Conservation (phyloP, 2,113 vertebrate species). For the Notarius quadriscutis region DNA sequence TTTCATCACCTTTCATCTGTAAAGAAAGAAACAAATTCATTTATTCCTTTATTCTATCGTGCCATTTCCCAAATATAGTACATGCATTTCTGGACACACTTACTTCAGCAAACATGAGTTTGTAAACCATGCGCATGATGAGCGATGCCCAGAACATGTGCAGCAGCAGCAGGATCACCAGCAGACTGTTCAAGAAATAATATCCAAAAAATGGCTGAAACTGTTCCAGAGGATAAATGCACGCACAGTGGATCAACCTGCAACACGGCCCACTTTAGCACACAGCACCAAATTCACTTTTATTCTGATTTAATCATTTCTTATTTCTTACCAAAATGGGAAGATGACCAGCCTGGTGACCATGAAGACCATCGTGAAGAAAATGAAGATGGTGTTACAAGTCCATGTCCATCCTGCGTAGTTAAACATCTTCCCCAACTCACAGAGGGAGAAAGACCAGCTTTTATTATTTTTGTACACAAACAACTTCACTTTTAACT, state of each 20-base stretch:
- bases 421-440: slow-evolving; percentile 89
- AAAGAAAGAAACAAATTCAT: neutral
- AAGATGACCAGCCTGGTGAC: slow-evolving; percentile 84
- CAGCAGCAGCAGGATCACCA: slow-evolving; percentile 80
- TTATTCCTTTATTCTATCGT: neutral
- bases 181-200: slow-evolving; percentile 84
- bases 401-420: slow-evolving; percentile 81
- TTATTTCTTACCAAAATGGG: slow-evolving; percentile 83
- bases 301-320: neutral
- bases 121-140: slow-evolving; percentile 81
- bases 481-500: neutral
- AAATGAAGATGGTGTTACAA: slow-evolving; percentile 79
- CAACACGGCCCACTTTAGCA: slow-evolving; percentile 4
- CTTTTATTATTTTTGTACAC: neutral
- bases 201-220: slow-evolving; percentile 84
- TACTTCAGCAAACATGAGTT: slow-evolving; percentile 80
- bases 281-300: neutral
- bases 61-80: no score
- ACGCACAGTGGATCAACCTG: slow-evolving; percentile 83
- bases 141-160: slow-evolving; percentile 88
- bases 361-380: slow-evolving; percentile 79
- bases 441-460: slow-evolving; percentile 24
- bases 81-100: slow-evolving; percentile 52
- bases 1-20: slow-evolving; percentile 54
- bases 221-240: slow-evolving; percentile 76